phyloP scores from a whole-genome alignment of 2,797 vertebrate species.

The Phrynocephalus forsythii region DNA sequence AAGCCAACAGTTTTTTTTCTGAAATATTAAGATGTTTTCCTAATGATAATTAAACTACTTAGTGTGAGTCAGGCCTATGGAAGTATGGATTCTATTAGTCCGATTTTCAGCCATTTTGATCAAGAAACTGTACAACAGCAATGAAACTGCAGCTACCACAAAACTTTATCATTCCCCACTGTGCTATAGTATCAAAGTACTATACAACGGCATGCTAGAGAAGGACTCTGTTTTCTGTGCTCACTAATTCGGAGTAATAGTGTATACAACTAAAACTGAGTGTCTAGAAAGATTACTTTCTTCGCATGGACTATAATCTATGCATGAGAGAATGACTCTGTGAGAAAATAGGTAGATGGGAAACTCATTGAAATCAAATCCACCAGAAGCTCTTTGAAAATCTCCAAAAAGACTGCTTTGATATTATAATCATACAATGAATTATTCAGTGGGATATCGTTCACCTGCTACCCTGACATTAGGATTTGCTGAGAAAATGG shows the following conservation, averaged over 20 bases:
- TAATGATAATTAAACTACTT: constrained; percentile 43
- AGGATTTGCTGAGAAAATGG: constrained; percentile 55
- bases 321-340: constrained; percentile 37
- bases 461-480: constrained; percentile 53
- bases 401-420: constrained; percentile 48
- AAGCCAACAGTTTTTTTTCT: constrained; percentile 26
- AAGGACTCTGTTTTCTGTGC: background rate
- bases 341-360: constrained; percentile 19
- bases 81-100: constrained; percentile 42
- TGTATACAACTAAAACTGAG: constrained; percentile 48
- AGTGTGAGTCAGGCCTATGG: constrained; percentile 30
- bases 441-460: constrained; percentile 52
- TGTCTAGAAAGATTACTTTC: constrained; percentile 43
- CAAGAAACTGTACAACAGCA: constrained; percentile 39
- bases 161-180: constrained; percentile 18
- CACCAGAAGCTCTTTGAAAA: constrained; percentile 39
- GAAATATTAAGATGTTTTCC: constrained; percentile 20
- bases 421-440: constrained; percentile 62
- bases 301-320: constrained; percentile 35
- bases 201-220: background rate
- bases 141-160: constrained; percentile 64
- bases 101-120: constrained; percentile 64
- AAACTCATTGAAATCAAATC: constrained; percentile 56
- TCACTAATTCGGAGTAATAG: constrained; percentile 35
- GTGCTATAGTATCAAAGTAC: constrained; percentile 39